A percentile compares a stretch with the other conserved stretches of the same genome.
Conservation (phyloP, 2,113 vertebrate species). For the Elephantulus edwardii region DNA sequence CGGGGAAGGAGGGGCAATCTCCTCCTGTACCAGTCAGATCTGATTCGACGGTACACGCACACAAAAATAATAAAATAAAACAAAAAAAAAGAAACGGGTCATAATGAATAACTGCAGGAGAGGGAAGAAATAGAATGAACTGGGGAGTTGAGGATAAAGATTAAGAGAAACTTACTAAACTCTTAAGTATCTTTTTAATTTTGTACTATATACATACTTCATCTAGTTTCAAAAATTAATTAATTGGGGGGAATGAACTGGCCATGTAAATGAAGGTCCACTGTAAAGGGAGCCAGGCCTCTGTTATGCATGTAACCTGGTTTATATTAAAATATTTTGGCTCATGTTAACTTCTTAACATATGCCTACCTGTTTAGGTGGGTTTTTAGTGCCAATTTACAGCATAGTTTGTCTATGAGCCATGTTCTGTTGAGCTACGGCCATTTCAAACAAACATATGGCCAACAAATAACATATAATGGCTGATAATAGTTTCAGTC, state of each 20-base stretch:
- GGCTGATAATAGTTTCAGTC: constrained; percentile 89
- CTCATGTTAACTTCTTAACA: constrained; percentile 77
- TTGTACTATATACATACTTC: not conserved
- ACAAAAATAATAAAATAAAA: too few species aligned
- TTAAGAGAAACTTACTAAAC: not conserved
- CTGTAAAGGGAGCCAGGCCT: constrained; percentile 18
- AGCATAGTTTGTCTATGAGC: constrained; percentile 77
- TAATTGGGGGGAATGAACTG: constrained; percentile 17
- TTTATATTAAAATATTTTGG: constrained; percentile 83
- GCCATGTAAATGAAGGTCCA: constrained; percentile 69
- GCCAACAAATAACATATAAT: constrained; percentile 88
- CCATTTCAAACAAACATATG: constrained; percentile 88
- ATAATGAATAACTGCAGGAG: not conserved
- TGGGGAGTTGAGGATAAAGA: not conserved
- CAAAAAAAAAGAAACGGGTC: not conserved
- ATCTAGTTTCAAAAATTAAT: constrained; percentile 15
- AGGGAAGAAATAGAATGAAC: not conserved
- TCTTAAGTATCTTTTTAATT: not conserved
- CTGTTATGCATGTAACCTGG: constrained; percentile 70
- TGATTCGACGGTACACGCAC: too few species aligned
- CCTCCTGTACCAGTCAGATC: too few species aligned
- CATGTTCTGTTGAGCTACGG: constrained; percentile 78
- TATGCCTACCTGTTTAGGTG: constrained; percentile 84
- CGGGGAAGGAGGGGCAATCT: too few species aligned
- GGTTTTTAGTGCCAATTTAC: constrained; percentile 84